A percentile compares a stretch with the other conserved stretches of the same genome.
Evolutionary conservation across 2,888 invertebrate genomes (phyloP).

Genomic region (Drosophila histrio): DNA sequence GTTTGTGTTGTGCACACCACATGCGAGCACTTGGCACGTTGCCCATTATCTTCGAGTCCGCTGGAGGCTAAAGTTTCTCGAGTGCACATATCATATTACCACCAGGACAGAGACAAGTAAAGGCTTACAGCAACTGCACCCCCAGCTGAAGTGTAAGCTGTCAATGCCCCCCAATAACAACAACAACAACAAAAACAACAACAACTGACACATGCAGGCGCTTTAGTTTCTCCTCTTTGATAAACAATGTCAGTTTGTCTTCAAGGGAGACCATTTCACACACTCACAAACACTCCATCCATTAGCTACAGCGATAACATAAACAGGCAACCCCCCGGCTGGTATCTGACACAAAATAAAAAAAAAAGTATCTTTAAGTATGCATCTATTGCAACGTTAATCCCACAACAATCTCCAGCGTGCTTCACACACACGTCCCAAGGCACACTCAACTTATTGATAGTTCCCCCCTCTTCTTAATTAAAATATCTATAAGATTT

Average conservation of each 20-base stretch:
- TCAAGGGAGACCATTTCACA: constrained; percentile 40
- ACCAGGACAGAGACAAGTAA: constrained; percentile 19
- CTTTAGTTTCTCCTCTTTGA: constrained; percentile 36
- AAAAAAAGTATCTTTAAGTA: constrained; percentile 27
- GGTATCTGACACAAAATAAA: constrained; percentile 21
- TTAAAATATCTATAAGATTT: constrained; percentile 70
- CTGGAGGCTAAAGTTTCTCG: constrained; percentile 62
- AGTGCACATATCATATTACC: constrained; percentile 73
- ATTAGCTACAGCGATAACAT: constrained; percentile 56
- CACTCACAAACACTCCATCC: constrained; percentile 28
- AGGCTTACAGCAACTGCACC: constrained; percentile 34
- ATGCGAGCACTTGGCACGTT: constrained; percentile 76
- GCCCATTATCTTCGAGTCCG: constrained; percentile 67
- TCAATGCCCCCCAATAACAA: constrained; percentile 14
- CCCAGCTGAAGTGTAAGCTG: constrained; percentile 50
- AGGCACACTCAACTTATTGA: constrained; percentile 26
- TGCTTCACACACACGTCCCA: constrained; percentile 67
- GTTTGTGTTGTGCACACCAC: constrained; percentile 50
- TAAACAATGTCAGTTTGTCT: constrained; percentile 52
- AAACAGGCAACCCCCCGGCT: constrained; percentile 40
- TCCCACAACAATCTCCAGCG: constrained; percentile 24
- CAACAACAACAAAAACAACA: background rate
- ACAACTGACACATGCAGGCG: constrained; percentile 40
- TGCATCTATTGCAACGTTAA: constrained; percentile 26
- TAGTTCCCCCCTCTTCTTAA: constrained; percentile 49